A percentile compares a stretch with the other conserved stretches of the same genome.
Conservation (phyloP, 2,113 vertebrate species). For the Ailuropoda melanoleuca region DNA sequence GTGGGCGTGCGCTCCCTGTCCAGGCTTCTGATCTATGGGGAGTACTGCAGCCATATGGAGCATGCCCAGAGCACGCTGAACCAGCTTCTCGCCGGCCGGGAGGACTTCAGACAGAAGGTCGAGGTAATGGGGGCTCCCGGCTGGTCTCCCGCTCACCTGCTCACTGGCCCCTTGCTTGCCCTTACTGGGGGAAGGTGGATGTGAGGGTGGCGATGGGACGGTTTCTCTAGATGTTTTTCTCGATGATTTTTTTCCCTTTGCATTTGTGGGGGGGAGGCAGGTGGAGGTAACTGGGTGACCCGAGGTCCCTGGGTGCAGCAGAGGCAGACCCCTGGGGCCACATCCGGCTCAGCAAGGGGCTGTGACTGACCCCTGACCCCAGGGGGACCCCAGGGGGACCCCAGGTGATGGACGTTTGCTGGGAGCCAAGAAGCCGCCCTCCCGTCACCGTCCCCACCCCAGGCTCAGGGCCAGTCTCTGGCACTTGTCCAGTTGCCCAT, state of each 20-base stretch:
- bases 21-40: slow-evolving; percentile 97
- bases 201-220: rapidly evolving
- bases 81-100: slow-evolving; percentile 91
- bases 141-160: rapidly evolving
- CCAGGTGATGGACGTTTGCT: rapidly evolving
- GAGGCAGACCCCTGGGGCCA: neutral
- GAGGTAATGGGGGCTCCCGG: slow-evolving; percentile 85
- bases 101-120: slow-evolving; percentile 94
- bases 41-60: slow-evolving; percentile 98
- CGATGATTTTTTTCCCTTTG: neutral
- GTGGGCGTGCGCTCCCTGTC: rapidly evolving
- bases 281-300: neutral
- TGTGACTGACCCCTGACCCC: neutral
- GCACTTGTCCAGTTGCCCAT: rapidly evolving
- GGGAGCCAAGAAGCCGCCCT: neutral
- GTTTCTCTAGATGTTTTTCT: neutral
- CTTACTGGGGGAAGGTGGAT: rapidly evolving
- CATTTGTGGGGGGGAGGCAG: neutral
- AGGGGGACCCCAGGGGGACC: neutral
- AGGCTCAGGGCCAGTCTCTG: neutral
- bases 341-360: rapidly evolving
- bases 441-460: rapidly evolving
- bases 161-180: neutral
- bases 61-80: slow-evolving; percentile 95
- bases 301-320: neutral